These are phyloP conservation scores for Troides helena DNA, from an alignment of 2,888 invertebrate genomes.

Conservation along the genomic window DNA sequence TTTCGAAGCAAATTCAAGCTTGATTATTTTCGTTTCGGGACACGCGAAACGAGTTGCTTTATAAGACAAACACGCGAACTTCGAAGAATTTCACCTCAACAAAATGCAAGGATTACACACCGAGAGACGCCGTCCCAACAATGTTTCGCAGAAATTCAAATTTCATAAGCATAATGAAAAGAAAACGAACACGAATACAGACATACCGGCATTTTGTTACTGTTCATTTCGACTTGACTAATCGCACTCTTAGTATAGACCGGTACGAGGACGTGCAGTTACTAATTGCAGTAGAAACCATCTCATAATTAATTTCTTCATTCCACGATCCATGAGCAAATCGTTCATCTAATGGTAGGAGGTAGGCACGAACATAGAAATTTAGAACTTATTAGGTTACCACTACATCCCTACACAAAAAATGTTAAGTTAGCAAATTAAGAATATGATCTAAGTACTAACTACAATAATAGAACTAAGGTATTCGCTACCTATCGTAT, in stretches of 20 bases:
- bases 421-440: too few species aligned
- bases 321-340: too few species aligned
- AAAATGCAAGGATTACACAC: slow-evolving; percentile 60
- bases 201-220: slow-evolving; percentile 40
- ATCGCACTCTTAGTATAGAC: slow-evolving; percentile 34
- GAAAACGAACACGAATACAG: slow-evolving; percentile 39
- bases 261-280: slow-evolving; percentile 35
- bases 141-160: slow-evolving; percentile 54
- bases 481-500: too few species aligned
- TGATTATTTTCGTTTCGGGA: slow-evolving; percentile 67
- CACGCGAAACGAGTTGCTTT: slow-evolving; percentile 64
- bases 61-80: slow-evolving; percentile 70
- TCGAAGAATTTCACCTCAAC: slow-evolving; percentile 62
- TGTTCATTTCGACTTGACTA: slow-evolving; percentile 38
- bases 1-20: slow-evolving; percentile 53
- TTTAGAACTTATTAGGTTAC: too few species aligned
- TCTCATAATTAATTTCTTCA: too few species aligned
- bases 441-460: too few species aligned
- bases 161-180: slow-evolving; percentile 45
- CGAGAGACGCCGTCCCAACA: slow-evolving; percentile 49
- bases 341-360: too few species aligned
- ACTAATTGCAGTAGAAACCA: slow-evolving; percentile 35
- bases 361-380: too few species aligned
- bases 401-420: too few species aligned
- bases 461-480: too few species aligned